phyloP scores from a whole-genome alignment of 2,888 invertebrate species.

The Synergus umbraculus region DNA sequence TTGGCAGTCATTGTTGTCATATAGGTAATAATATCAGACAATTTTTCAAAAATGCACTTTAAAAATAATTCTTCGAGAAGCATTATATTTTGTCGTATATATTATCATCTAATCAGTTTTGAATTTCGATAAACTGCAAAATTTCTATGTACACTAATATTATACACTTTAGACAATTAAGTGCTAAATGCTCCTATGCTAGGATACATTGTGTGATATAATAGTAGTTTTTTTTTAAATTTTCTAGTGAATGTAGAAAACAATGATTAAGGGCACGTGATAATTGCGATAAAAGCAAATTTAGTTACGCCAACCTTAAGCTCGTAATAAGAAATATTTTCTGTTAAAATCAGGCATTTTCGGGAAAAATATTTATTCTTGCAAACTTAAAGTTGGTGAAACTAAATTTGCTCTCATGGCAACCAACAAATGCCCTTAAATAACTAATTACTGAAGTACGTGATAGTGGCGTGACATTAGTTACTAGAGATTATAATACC shows the following conservation, averaged over 20 bases:
- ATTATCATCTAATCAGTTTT: neutral
- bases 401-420: too few species aligned
- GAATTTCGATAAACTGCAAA: neutral
- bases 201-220: constrained; percentile 39
- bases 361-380: too few species aligned
- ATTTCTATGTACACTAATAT: constrained; percentile 25
- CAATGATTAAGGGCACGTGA: neutral
- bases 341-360: too few species aligned
- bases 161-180: neutral
- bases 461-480: constrained; percentile 17
- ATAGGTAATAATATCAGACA: neutral
- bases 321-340: too few species aligned
- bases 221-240: constrained; percentile 17
- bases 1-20: constrained; percentile 19
- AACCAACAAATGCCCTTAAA: neutral
- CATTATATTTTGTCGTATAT: constrained; percentile 17
- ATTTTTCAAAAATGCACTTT: neutral
- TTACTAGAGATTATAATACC: neutral
- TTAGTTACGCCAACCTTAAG: too few species aligned
- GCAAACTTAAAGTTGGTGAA: too few species aligned
- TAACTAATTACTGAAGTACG: neutral
- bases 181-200: neutral
- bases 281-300: too few species aligned
- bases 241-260: constrained; percentile 14
- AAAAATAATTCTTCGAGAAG: constrained; percentile 10